Base-by-base conservation (phyloP, 2,797 vertebrate genomes). In the Avahi laniger region DNA sequence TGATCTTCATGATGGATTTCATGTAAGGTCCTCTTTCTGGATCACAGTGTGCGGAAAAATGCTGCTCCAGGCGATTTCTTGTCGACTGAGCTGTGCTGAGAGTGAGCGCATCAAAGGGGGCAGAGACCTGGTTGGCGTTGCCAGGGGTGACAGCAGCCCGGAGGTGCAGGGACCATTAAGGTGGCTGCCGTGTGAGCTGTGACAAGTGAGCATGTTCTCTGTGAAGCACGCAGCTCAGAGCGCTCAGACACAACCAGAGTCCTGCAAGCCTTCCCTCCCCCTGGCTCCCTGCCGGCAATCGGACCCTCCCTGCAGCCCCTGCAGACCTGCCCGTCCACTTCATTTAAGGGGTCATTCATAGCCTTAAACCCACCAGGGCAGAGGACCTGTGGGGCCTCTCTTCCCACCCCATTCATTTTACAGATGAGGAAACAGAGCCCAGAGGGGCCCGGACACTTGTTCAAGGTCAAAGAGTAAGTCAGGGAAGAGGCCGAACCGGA, bases 161-260 rank as follows among this genome's bases (percentile, higher is more conserved):
- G 97, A 97, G 98, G 96, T 93, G 92, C 86, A 84, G 86, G 94
- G 96, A 97, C 95, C 91, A 86, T 95, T 95, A 93, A 96, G 97
- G 93, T 91, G 28, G 12, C 93, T 80, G 93, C 63, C 94, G 90
- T 80, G 79, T 93, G 97, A 98, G 97, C 97, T 54, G 2, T 97
- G 95, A 98, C 97, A 78, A 76, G 96, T 85, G 95, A 95, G 95
- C 76, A 83, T 30, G 83, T 85, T 94, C 97, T 91, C 90, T 61
- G 80, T 3, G 86, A 94, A 95, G 86, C 1, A 2, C 38, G 48
- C 81, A 76, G 94, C 93, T 95, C 14, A 0, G 17, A 97, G 96
- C 13, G 0, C 87, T 82, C 96, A 15, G 54, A 46, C 30, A 30
- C 89, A 46, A 69, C 79, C 73, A 63, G 84, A 57, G 80, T 57